These are phyloP conservation scores for Thalassarche chlororhynchos DNA, from an alignment of 2,113 vertebrate species.

Conservation along the genomic window DNA sequence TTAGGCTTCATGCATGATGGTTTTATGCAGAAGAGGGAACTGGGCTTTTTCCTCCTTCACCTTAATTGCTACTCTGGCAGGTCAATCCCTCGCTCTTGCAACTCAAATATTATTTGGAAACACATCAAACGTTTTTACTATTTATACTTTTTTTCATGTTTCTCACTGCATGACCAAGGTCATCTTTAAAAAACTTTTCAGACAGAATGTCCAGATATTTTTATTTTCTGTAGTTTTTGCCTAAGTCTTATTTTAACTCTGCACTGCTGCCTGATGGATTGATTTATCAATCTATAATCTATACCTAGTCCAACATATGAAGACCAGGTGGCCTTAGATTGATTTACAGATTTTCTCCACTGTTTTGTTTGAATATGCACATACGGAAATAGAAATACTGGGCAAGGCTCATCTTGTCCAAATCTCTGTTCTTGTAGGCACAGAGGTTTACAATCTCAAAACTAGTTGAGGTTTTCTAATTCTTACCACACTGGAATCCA, in stretches of 20 bases:
- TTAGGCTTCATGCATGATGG: neutral
- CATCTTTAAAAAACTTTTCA: neutral
- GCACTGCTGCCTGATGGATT: neutral
- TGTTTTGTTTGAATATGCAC: neutral
- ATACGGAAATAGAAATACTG: neutral
- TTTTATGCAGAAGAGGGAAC: neutral
- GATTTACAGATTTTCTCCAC: neutral
- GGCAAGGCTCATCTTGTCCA: neutral
- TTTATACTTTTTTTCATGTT: neutral
- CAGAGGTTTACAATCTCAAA: neutral
- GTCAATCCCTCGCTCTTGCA: neutral
- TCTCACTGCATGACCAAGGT: neutral
- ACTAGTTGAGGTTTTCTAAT: neutral
- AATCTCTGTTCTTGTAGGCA: neutral
- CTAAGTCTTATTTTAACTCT: neutral
- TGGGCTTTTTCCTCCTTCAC: neutral
- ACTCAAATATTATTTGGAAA: neutral
- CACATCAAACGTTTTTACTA: neutral
- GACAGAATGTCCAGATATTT: neutral
- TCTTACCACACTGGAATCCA: neutral
- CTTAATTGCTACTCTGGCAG: neutral
- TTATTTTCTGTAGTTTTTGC: neutral
- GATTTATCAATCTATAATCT: neutral
- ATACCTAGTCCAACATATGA: neutral
- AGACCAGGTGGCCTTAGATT: neutral